Conservation (phyloP, 2,113 vertebrate genomes). For the Trematomus loennbergii region DNA sequence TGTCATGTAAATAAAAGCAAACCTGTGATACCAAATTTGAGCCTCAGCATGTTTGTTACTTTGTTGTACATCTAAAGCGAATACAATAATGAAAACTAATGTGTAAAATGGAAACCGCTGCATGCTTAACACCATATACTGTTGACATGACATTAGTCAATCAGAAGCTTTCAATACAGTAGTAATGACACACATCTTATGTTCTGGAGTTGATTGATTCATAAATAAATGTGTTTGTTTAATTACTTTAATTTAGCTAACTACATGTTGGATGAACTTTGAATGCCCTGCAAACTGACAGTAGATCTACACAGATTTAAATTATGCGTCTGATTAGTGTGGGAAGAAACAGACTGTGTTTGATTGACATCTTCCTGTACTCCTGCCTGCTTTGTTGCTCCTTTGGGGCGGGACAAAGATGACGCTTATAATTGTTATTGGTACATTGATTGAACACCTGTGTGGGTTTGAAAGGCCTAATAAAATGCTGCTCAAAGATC, state of each 20-base stretch:
- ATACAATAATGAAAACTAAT: not conserved
- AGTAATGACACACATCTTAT: no score
- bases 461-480: not conserved
- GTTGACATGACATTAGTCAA: not conserved
- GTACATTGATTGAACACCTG: not conserved
- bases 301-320: not conserved
- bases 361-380: not conserved
- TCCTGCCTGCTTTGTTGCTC: not conserved
- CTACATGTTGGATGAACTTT: not conserved
- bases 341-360: not conserved
- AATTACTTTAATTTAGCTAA: not conserved
- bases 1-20: not conserved
- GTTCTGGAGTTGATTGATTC: not conserved
- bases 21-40: not conserved
- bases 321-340: not conserved
- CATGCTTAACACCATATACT: not conserved
- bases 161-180: not conserved
- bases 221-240: not conserved
- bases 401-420: not conserved
- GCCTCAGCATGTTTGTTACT: not conserved
- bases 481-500: constrained; percentile 1
- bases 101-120: not conserved
- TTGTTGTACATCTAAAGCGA: not conserved
- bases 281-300: not conserved
- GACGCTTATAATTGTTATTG: not conserved